A percentile compares a stretch with the other conserved stretches of the same genome.
phyloP scores from a whole-genome alignment of 2,888 invertebrate genomes.

The Holacanthella duospinosa region DNA sequence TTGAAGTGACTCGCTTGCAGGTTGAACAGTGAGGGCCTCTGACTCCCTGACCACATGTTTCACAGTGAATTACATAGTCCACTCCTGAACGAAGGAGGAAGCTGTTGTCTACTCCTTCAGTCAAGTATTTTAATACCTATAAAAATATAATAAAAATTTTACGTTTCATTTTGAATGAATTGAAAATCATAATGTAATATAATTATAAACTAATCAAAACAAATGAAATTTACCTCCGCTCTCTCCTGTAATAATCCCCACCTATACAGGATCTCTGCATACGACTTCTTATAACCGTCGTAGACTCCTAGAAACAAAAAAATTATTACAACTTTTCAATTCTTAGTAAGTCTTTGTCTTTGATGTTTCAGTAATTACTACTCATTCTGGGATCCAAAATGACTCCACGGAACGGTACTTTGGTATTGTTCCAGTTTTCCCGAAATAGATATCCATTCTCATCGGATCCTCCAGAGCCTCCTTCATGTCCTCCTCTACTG shows the following conservation, averaged over 20 bases:
- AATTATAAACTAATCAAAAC: constrained; percentile 1
- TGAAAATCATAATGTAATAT: background rate
- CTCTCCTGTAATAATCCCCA: constrained; percentile 71
- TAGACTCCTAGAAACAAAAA: constrained; percentile 48
- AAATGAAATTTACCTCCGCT: constrained; percentile 48
- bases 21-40: constrained; percentile 53
- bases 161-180: background rate
- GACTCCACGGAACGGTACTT: constrained; percentile 11
- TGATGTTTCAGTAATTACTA: constrained; percentile 15
- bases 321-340: background rate
- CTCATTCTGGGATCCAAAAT: constrained; percentile 24
- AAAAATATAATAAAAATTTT: constrained; percentile 6
- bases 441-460: background rate
- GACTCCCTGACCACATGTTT: constrained; percentile 54
- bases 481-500: background rate
- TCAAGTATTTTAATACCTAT: constrained; percentile 56
- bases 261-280: constrained; percentile 76
- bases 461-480: constrained; percentile 5
- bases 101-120: constrained; percentile 38
- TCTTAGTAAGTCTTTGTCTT: background rate
- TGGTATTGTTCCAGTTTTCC: constrained; percentile 2
- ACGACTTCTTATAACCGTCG: constrained; percentile 73
- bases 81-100: constrained; percentile 52
- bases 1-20: constrained; percentile 64
- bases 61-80: constrained; percentile 63